phyloP scores from a whole-genome alignment of 2,888 invertebrate genomes.

The Melangyna quadrimaculata region DNA sequence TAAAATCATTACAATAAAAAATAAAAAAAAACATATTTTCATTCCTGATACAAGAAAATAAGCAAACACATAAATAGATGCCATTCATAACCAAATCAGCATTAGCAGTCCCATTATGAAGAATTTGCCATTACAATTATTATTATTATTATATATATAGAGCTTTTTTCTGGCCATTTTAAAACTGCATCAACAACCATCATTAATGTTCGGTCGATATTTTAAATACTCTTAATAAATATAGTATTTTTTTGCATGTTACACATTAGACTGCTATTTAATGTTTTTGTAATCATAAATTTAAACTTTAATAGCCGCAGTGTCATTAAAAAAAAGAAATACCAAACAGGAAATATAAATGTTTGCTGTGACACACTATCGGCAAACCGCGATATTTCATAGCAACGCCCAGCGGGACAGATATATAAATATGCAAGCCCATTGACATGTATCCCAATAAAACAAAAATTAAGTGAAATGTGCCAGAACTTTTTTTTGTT shows the following conservation, averaged over 20 bases:
- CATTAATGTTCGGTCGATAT: not conserved
- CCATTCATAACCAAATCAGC: no score
- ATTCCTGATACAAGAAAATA: no score
- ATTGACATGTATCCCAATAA: not conserved
- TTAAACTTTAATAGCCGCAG: conserved; percentile 16
- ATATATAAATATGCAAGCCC: conserved; percentile 21
- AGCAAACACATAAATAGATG: no score
- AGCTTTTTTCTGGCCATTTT: not conserved
- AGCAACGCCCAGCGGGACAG: not conserved
- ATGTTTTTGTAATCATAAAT: conserved; percentile 23
- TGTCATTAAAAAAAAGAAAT: conserved; percentile 4
- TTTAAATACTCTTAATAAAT: not conserved
- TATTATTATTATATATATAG: not conserved
- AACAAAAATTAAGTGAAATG: conserved; percentile 1
- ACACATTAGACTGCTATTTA: not conserved
- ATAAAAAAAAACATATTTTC: no score
- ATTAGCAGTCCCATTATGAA: no score
- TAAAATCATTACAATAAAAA: no score
- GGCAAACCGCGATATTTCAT: conserved; percentile 34
- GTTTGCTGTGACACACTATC: conserved; percentile 27
- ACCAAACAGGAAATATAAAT: conserved; percentile 34
- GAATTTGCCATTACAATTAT: not conserved
- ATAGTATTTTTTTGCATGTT: not conserved
- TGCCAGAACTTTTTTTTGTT: not conserved
- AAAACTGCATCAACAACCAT: not conserved